Percentiles rank a stretch among this genome's conserved stretches.
phyloP scores from a whole-genome alignment of 2,888 invertebrate genomes.

The Atrina japonica region DNA sequence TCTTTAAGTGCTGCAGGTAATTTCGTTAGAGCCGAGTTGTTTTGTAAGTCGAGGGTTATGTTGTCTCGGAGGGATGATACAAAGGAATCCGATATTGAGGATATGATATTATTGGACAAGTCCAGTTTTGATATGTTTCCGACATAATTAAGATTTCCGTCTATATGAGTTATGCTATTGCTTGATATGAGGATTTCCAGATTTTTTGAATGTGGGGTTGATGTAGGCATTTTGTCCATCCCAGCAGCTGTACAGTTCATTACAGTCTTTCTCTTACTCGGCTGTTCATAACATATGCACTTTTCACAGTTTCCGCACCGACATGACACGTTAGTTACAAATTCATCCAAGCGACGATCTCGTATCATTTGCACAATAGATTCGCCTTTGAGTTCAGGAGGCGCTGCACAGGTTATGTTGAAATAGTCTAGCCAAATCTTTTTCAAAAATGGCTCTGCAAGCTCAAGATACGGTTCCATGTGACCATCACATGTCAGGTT shows the following conservation, averaged over 20 bases:
- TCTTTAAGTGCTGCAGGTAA: too few species aligned
- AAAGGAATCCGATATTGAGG: too few species aligned
- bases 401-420: conserved; percentile 3
- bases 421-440: conserved; percentile 4
- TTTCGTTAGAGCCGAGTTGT: too few species aligned
- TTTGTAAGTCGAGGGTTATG: too few species aligned
- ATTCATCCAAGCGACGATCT: not conserved
- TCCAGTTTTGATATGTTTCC: not conserved
- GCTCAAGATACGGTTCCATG: conserved; percentile 12
- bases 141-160: too few species aligned
- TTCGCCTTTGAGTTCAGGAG: conserved; percentile 1
- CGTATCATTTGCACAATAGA: not conserved
- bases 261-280: conserved; percentile 11
- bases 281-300: conserved; percentile 25
- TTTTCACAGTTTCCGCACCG: conserved; percentile 1
- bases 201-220: conserved; percentile 11
- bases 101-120: too few species aligned
- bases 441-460: not conserved
- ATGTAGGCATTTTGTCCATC: conserved; percentile 13
- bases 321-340: conserved; percentile 15
- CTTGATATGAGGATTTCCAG: conserved; percentile 3
- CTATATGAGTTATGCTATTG: conserved; percentile 5
- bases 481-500: conserved; percentile 26
- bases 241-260: conserved; percentile 16
- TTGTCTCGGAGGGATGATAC: too few species aligned